Base-by-base conservation (phyloP, 2,797 vertebrate species). In the Sebastes hubbsi region DNA sequence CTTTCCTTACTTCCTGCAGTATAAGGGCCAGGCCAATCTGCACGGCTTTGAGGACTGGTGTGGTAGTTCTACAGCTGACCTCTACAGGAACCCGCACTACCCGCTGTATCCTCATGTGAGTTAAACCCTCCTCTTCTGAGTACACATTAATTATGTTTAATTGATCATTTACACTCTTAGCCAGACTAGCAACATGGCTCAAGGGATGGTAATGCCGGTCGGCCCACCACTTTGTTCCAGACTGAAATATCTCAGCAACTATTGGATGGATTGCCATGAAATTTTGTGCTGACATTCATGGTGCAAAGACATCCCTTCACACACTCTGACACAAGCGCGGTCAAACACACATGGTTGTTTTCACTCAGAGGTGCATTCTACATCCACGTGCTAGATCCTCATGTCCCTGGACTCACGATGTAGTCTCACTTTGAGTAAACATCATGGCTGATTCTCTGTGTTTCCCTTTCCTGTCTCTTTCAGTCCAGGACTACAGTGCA, bases 11-110 rank as follows among this genome's bases (percentile, higher is more conserved):
- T 42, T 54, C 55, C 63, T 77, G 24, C 90, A 99, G 98, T 97
- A 96, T 83, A 95, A 87, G 86, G 98, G 98, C 65, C 94, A 78
- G 24, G 98, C 94, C 86, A 99, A 99, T 86, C 94, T 99, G 83
- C 98, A 99, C 0, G 94, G 97, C 58, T 99, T 99, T 83, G 98
- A 99, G 78, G 98, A 99, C 93, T 99, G 98, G 98, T 99, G 98
- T 5, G 98, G 98, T 59, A 86, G 95, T 58, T 97, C 97, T 46
- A 86, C 92, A 4, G 91, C 94, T 20, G 96, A 97, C 75, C 97
- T 99, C 46, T 92, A 95, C 81, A 97, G 93, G 55, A 98, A 98
- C 84, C 92, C 96, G 2, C 98, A 99, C 92, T 99, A 97, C 80
- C 98, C 98, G 0, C 91, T 99, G 18, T 97, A 97, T 86, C 97